Conservation (phyloP, 2,797 vertebrate species). For the Anas bernieri region DNA sequence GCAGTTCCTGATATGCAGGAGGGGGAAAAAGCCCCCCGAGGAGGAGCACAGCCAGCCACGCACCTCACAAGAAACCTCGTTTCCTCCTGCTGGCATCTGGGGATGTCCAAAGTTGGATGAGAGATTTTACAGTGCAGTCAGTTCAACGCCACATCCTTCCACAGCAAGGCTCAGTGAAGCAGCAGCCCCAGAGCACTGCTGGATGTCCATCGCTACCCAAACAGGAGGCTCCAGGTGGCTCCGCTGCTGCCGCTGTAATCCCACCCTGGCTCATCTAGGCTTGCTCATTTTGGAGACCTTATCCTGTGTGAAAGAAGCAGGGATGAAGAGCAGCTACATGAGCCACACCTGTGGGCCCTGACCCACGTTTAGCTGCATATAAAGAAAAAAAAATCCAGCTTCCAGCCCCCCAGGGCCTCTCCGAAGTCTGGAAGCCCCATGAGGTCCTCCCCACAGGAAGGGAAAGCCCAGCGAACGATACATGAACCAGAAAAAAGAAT, state of each 20-base stretch:
- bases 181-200: background rate
- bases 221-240: fast-evolving
- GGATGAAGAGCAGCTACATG: fast-evolving
- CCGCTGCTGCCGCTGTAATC: background rate
- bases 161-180: slow-evolving; percentile 18
- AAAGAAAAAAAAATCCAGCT: background rate
- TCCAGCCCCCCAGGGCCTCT: background rate
- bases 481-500: background rate
- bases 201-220: background rate
- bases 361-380: background rate
- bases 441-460: background rate
- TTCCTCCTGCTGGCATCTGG: slow-evolving; percentile 1
- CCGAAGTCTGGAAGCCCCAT: background rate
- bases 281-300: background rate
- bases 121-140: slow-evolving; percentile 19
- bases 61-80: background rate
- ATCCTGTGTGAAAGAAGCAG: fast-evolving
- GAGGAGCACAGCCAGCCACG: fast-evolving
- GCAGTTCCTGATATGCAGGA: background rate
- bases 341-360: background rate
- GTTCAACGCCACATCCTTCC: slow-evolving; percentile 43
- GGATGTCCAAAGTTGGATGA: slow-evolving; percentile 51
- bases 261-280: fast-evolving
- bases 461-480: background rate
- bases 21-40: background rate